Conservation (phyloP, 2,797 vertebrate genomes). For the Pangasius djambal region DNA sequence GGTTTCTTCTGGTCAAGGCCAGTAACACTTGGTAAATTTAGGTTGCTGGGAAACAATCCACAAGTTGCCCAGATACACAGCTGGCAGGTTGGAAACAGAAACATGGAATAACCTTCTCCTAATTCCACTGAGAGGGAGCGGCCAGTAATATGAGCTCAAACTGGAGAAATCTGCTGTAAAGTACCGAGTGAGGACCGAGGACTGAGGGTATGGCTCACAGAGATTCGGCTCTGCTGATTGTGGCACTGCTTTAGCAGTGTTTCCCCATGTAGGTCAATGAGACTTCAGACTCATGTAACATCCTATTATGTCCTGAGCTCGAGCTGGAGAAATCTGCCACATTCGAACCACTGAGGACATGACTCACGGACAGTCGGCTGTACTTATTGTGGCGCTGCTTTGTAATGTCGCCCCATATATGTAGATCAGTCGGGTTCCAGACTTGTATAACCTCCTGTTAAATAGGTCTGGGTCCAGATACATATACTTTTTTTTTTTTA, state of each 20-base stretch:
- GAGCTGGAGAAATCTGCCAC: constrained; percentile 6
- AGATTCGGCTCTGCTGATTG: constrained; percentile 68
- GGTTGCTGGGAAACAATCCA: constrained; percentile 40
- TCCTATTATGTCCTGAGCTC: constrained; percentile 10
- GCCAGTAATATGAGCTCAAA: constrained; percentile 11
- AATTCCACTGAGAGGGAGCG: constrained; percentile 14
- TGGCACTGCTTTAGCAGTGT: constrained; percentile 66
- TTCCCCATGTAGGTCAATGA: constrained; percentile 80
- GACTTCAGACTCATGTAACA: constrained; percentile 69
- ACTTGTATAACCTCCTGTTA: constrained; percentile 68
- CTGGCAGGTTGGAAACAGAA: constrained; percentile 40
- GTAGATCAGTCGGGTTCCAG: not conserved
- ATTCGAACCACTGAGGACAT: not conserved
- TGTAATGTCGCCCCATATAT: not conserved
- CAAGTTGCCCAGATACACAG: constrained; percentile 44
- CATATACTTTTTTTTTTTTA: not conserved
- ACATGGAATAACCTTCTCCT: constrained; percentile 32
- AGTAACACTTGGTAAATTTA: constrained; percentile 44
- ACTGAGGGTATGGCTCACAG: constrained; percentile 46
- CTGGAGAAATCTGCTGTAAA: constrained; percentile 1
- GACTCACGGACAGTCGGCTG: not conserved
- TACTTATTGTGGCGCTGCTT: not conserved
- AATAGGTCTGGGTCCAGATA: constrained; percentile 68
- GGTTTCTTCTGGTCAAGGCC: constrained; percentile 36
- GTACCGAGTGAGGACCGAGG: not conserved